Evolutionary conservation across 2,888 invertebrate species (phyloP), one percentile per base, ranked within the genome.

Genomic region (Drosophila nigricruria): DNA sequence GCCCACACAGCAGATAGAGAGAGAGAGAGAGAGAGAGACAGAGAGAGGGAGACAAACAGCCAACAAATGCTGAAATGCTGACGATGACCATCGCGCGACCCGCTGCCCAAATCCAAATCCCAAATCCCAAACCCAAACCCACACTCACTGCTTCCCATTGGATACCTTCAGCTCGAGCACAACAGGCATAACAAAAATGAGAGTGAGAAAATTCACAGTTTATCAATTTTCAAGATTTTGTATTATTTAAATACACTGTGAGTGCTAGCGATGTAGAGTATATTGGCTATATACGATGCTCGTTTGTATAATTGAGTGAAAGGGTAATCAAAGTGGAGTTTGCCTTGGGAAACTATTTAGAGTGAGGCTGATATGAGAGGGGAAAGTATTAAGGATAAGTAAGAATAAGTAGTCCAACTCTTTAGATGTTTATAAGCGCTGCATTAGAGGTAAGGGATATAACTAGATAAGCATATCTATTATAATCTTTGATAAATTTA

Each of bases 191-290:
- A 65, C 62, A 77, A 74, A 79, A 79, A 74, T 73, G 86, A 89
- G 90, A 91, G 90, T 91, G 90, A 89, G 90, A 90, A 91, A 88
- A 90, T 82, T 82, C 80, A 81, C 82, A 86, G 89, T 79, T 90
- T 91, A 91, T 91, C 91, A 83, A 87, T 79, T 85, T 81, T 75
- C 53, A 58, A 81, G 90, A 90, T 90, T 90, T 89, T 40, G 75
- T 79, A 77, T 77, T 87, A 81, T 84, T 82, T 83, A 81, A 75
- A 80, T 64, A 38, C 47, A 40, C 10, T 59, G 43, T 23, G 32
- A 9, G 9, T 3, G 6, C 36, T n/a, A 14, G 53, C 43, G 12
- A 1, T 14, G 25, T 2, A 5, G 3, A 20, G 45, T 10, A 20
- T 18, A 47, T 58, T 25, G 34, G 16, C 18, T 58, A n/a, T 36